Evolutionary conservation across 35 echinoderm and acorn worm genomes (phyloP).

Genomic region (Amphiura filiformis): DNA sequence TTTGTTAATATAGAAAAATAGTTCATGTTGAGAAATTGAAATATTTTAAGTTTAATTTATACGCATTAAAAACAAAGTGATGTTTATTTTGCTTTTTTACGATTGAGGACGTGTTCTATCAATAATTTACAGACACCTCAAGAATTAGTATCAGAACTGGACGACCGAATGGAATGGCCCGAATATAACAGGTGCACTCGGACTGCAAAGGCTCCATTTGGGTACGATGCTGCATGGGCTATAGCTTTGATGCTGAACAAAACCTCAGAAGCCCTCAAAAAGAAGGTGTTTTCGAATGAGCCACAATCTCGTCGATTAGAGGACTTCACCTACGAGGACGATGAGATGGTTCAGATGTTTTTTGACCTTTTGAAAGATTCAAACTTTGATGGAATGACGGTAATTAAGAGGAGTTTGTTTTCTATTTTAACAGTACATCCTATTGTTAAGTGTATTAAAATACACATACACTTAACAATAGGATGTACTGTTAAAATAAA

Average conservation of each 20-base stretch:
- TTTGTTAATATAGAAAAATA: no score
- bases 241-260: constrained; percentile 32
- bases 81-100: no score
- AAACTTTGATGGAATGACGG: constrained; percentile 5
- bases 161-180: not conserved
- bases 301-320: not conserved
- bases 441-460: no score
- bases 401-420: no score
- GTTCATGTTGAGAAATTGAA: no score
- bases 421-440: no score
- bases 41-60: no score
- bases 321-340: constrained; percentile 27
- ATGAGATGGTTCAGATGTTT: constrained; percentile 19
- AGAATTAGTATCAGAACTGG: not conserved
- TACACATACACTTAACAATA: no score
- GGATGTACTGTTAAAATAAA: no score
- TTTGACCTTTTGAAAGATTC: not conserved
- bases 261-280: not conserved
- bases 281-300: not conserved
- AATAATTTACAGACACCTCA: not conserved
- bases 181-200: not conserved
- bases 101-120: no score
- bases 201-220: constrained; percentile 19
- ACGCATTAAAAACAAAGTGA: no score
- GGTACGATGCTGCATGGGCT: constrained; percentile 49